Conservation (phyloP, 2,888 invertebrate genomes). For the Plutella xylostella region DNA sequence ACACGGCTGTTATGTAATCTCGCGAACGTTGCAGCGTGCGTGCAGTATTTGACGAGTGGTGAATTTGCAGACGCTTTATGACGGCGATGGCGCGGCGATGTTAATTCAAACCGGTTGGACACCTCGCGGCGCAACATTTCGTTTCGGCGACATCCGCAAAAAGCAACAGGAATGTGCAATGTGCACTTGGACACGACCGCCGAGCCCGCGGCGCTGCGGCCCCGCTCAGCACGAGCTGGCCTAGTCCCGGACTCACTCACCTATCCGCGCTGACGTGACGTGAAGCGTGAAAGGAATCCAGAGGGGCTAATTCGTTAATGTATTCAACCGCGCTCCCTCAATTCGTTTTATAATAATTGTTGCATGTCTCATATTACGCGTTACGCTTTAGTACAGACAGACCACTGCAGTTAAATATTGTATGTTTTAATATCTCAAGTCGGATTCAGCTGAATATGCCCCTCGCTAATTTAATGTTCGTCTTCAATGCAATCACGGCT, state of each 20-base stretch:
- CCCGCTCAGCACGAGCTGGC: neutral
- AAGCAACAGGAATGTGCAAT: constrained; percentile 43
- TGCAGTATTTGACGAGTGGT: constrained; percentile 61
- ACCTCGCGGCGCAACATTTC: constrained; percentile 50
- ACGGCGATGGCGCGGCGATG: constrained; percentile 40
- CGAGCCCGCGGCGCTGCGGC: neutral
- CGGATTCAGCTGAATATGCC: too few species aligned
- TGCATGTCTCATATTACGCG: too few species aligned
- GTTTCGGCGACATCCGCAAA: constrained; percentile 65
- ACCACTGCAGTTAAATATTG: too few species aligned
- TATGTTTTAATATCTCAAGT: too few species aligned
- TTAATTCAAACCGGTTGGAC: constrained; percentile 61
- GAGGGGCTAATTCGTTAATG: neutral
- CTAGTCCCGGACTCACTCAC: neutral
- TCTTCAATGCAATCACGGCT: too few species aligned
- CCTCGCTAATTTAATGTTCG: too few species aligned
- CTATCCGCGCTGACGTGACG: neutral
- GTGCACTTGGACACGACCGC: too few species aligned
- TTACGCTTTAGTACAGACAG: too few species aligned
- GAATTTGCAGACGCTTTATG: constrained; percentile 64
- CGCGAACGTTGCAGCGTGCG: too few species aligned
- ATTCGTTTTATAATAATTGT: too few species aligned
- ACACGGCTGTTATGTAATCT: too few species aligned
- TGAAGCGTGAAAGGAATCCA: neutral
- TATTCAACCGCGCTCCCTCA: neutral